phyloP scores from a whole-genome alignment of 2,888 invertebrate genomes.

The Ennomos erosarius region DNA sequence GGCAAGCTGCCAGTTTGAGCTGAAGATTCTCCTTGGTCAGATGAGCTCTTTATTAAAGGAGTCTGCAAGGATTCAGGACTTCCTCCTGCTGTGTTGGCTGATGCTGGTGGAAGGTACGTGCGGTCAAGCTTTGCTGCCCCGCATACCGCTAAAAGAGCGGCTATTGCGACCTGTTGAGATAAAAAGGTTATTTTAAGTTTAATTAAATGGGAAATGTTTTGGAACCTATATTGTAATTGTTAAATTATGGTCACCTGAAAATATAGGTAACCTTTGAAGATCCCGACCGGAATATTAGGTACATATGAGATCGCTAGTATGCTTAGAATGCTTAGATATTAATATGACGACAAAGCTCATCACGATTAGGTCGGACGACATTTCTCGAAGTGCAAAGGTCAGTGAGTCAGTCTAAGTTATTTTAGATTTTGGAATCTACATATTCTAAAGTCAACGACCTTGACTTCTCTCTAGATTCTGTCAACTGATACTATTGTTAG shows the following conservation, averaged over 20 bases:
- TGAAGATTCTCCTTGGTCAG: constrained; percentile 53
- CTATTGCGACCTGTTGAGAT: constrained; percentile 61
- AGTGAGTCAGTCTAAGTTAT: background rate
- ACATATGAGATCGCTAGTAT: background rate
- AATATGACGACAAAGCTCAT: background rate
- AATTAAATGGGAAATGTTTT: too few relatives aligned
- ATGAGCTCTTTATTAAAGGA: constrained; percentile 50
- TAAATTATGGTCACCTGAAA: too few relatives aligned
- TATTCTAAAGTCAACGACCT: background rate
- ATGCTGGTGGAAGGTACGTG: constrained; percentile 66
- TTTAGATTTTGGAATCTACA: background rate
- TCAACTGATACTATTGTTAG: background rate
- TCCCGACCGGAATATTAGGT: too few relatives aligned
- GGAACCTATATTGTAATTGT: too few relatives aligned
- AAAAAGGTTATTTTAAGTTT: too few relatives aligned
- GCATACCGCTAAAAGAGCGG: constrained; percentile 71
- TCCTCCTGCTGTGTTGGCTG: constrained; percentile 70
- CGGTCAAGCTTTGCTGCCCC: constrained; percentile 70
- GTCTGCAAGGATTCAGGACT: constrained; percentile 58
- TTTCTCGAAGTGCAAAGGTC: background rate
- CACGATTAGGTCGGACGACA: background rate
- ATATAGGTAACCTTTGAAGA: too few relatives aligned
- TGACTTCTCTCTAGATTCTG: background rate
- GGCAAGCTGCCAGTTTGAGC: constrained; percentile 49
- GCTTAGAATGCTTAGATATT: constrained; percentile 6